Percentiles rank a stretch among this genome's conserved stretches.
Conservation (phyloP, 2,113 vertebrate species). For the Scytalopus superciliaris region DNA sequence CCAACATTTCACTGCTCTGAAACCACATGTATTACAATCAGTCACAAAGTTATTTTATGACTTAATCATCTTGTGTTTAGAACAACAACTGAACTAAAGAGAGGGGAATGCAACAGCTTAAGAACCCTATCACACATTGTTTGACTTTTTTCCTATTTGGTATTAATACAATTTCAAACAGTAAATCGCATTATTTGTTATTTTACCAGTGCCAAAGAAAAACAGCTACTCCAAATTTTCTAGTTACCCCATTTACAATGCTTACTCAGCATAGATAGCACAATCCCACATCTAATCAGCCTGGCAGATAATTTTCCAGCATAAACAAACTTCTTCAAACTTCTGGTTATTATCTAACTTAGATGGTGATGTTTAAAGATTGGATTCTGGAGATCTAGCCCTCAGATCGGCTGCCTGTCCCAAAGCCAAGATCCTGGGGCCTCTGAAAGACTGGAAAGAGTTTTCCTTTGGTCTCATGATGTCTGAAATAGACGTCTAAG, state of each 20-base stretch:
- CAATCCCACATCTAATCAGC: not conserved
- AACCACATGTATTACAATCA: not conserved
- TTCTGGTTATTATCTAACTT: not conserved
- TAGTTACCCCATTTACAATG: not conserved
- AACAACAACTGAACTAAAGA: not conserved
- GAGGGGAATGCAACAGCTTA: not conserved
- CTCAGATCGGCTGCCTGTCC: not conserved
- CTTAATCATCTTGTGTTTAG: not conserved
- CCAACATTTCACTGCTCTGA: not conserved
- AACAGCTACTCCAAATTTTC: not conserved
- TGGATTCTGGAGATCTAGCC: not conserved
- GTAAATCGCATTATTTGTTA: not conserved
- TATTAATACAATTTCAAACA: not conserved
- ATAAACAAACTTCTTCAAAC: not conserved
- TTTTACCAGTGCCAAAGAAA: not conserved
- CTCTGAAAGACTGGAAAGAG: not conserved
- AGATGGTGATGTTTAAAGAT: not conserved
- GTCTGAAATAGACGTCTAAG: not conserved
- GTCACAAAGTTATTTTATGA: not conserved
- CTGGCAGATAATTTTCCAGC: not conserved
- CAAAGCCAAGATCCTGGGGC: not conserved
- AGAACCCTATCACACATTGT: not conserved
- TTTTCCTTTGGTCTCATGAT: not conserved
- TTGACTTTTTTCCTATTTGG: not conserved
- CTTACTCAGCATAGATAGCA: not conserved